phyloP scores from a whole-genome alignment of 2,797 vertebrate genomes.

The Mormyrops attenuatus region DNA sequence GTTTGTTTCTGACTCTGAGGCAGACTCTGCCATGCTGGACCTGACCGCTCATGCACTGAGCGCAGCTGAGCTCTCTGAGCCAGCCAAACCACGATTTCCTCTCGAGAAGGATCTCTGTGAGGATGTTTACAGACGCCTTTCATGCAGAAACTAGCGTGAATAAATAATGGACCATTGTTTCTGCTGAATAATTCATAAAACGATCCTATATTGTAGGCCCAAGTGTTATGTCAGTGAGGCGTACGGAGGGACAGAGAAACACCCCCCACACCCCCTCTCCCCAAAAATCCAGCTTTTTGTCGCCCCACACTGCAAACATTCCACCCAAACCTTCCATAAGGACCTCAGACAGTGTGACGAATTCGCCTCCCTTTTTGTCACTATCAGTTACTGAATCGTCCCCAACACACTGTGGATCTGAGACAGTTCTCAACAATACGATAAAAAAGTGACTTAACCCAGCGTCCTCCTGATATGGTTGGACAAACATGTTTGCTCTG shows the following conservation, averaged over 20 bases:
- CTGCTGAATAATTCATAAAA: conserved; percentile 31
- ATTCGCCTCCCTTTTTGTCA: background rate
- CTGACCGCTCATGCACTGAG: background rate
- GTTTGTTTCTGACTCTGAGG: background rate
- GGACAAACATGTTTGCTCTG: background rate
- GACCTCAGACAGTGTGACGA: background rate
- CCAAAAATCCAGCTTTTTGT: background rate
- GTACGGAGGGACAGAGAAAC: background rate
- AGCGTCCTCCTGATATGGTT: background rate
- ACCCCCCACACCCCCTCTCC: background rate
- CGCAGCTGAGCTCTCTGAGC: background rate
- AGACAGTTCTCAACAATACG: background rate
- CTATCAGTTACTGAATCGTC: background rate
- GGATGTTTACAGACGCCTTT: conserved; percentile 18
- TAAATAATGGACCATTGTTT: conserved; percentile 37
- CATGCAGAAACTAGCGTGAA: conserved; percentile 28
- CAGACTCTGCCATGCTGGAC: background rate
- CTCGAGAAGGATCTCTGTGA: background rate
- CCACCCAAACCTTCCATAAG: background rate
- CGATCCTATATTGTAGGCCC: conserved; percentile 24
- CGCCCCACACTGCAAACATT: background rate
- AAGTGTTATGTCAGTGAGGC: background rate
- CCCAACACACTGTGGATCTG: background rate
- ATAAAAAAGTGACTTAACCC: background rate
- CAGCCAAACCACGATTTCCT: background rate